Conservation (phyloP, 2,888 invertebrate genomes). For the Eupsilia transversa region DNA sequence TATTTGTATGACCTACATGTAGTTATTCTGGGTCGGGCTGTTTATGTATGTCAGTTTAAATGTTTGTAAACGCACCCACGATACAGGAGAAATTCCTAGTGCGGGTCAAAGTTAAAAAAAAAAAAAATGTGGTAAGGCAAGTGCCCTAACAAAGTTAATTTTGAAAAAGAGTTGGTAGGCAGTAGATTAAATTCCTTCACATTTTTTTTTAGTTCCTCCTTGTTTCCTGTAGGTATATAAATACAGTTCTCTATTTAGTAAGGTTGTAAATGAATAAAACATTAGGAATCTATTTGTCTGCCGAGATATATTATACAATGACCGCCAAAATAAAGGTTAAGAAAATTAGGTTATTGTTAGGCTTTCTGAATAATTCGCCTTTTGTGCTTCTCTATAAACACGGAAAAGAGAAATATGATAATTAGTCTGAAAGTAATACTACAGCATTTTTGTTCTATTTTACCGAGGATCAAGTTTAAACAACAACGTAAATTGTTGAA, state of each 20-base stretch:
- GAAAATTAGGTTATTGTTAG: conserved; percentile 6
- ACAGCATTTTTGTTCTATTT: neutral
- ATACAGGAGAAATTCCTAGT: too few species aligned
- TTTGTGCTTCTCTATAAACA: neutral
- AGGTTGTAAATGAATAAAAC: conserved; percentile 22
- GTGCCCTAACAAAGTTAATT: neutral
- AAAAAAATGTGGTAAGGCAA: neutral
- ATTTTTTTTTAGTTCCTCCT: neutral
- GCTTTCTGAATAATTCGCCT: neutral
- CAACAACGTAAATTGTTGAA: neutral
- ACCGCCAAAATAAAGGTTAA: neutral
- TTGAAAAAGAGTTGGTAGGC: neutral
- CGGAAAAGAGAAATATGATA: neutral
- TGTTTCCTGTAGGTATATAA: neutral
- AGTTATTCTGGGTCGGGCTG: too few species aligned
- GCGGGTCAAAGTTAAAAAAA: too few species aligned
- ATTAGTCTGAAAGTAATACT: neutral
- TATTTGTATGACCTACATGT: too few species aligned
- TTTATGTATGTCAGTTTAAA: too few species aligned
- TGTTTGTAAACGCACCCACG: too few species aligned
- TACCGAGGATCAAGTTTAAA: neutral
- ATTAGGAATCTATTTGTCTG: conserved; percentile 6
- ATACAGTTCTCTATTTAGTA: neutral
- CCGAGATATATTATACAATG: conserved; percentile 2
- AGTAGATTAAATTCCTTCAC: neutral